These are phyloP conservation scores for Steatocranus sp. DNA, from an alignment of 2,797 vertebrate genomes.

Conservation along the genomic window DNA sequence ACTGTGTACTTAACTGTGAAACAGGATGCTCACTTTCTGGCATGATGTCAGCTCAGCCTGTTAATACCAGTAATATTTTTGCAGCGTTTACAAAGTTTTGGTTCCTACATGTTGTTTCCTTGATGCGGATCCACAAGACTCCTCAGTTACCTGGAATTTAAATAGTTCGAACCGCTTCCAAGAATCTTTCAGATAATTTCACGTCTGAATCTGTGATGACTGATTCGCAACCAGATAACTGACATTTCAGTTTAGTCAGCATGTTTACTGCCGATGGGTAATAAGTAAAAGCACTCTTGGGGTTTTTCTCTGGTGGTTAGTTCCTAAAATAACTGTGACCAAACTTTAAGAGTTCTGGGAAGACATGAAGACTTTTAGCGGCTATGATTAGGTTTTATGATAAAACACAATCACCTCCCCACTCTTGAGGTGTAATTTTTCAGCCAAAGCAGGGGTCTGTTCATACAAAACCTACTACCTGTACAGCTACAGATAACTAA, in stretches of 20 bases:
- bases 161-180: fast-evolving
- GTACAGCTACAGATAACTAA: not conserved
- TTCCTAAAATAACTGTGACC: not conserved
- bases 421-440: not conserved
- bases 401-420: not conserved
- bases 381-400: not conserved
- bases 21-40: not conserved
- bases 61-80: not conserved
- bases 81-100: fast-evolving
- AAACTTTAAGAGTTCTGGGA: not conserved
- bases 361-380: fast-evolving
- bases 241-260: not conserved
- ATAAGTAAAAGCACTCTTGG: not conserved
- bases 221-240: not conserved
- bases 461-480: not conserved
- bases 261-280: not conserved
- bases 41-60: not conserved
- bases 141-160: not conserved
- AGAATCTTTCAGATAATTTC: not conserved
- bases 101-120: not conserved
- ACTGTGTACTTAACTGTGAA: not conserved
- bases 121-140: not conserved
- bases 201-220: not conserved
- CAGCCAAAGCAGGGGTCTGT: not conserved
- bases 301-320: fast-evolving